Evolutionary conservation across 2,797 vertebrate species (phyloP).

Genomic region (Rhinogobio ventralis): DNA sequence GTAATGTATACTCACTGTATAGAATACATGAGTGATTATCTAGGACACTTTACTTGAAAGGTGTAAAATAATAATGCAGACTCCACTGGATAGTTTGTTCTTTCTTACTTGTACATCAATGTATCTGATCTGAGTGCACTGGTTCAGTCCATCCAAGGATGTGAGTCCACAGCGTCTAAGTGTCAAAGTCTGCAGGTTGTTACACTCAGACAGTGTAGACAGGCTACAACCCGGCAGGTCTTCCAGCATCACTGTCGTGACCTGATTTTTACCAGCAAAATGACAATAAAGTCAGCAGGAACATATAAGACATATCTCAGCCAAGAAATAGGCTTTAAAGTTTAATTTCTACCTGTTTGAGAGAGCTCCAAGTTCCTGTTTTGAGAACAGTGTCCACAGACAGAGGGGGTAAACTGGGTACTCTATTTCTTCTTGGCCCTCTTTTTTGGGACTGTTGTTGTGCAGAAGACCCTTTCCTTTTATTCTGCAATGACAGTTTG

Average conservation of each 20-base stretch:
- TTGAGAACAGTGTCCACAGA: conserved; percentile 77
- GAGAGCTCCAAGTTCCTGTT: conserved; percentile 74
- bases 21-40: not conserved
- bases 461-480: conserved; percentile 69
- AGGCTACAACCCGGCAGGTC: conserved; percentile 84
- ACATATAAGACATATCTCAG: not conserved
- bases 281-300: conserved; percentile 13
- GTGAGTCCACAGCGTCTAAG: conserved; percentile 85
- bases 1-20: not conserved
- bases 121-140: conserved; percentile 80
- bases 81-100: not conserved
- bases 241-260: conserved; percentile 83
- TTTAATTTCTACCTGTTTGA: conserved; percentile 82
- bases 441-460: conserved; percentile 41
- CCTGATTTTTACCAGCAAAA: conserved; percentile 69
- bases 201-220: conserved; percentile 83
- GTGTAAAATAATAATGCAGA: not conserved
- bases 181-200: conserved; percentile 81
- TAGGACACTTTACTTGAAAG: not conserved
- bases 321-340: not conserved
- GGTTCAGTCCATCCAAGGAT: conserved; percentile 81
- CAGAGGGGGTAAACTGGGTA: conserved; percentile 73
- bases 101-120: conserved; percentile 86
- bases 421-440: conserved; percentile 61
- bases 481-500: conserved; percentile 79